Percentiles rank a stretch among this genome's conserved stretches.
phyloP scores from a whole-genome alignment of 2,888 invertebrate species.

The Lepidocyrtinus sp. region DNA sequence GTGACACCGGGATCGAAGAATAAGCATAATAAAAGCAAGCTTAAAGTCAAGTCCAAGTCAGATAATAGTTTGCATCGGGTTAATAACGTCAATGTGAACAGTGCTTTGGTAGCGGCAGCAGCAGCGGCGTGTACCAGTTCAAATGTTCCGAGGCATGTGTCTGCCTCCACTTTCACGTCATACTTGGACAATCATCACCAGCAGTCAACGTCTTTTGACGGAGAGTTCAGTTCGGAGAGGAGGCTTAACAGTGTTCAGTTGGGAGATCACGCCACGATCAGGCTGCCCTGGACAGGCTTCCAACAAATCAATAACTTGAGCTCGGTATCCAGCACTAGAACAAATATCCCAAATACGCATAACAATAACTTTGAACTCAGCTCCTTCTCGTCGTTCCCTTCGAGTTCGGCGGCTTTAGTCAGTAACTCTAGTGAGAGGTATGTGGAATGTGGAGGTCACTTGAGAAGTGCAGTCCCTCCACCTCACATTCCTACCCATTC shows the following conservation, averaged over 20 bases:
- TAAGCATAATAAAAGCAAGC: slow-evolving; percentile 45
- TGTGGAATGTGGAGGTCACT: slow-evolving; percentile 60
- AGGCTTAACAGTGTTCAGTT: slow-evolving; percentile 69
- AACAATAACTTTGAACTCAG: slow-evolving; percentile 63
- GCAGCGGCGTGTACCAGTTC: neutral
- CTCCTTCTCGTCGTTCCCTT: neutral
- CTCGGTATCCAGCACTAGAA: slow-evolving; percentile 48
- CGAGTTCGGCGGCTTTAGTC: neutral
- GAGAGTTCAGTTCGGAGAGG: slow-evolving; percentile 39
- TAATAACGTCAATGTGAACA: slow-evolving; percentile 51
- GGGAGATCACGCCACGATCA: slow-evolving; percentile 69
- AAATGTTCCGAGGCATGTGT: slow-evolving; percentile 47
- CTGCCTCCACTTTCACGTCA: slow-evolving; percentile 47
- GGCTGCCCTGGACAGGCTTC: slow-evolving; percentile 69
- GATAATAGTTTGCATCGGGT: slow-evolving; percentile 70
- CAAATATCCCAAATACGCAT: slow-evolving; percentile 64
- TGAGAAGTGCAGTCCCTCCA: slow-evolving; percentile 34
- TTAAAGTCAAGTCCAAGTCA: slow-evolving; percentile 70
- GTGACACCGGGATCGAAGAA: slow-evolving; percentile 50
- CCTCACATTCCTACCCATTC: neutral
- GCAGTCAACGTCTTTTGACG: slow-evolving; percentile 16
- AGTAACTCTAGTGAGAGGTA: slow-evolving; percentile 55
- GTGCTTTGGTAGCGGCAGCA: slow-evolving; percentile 25
- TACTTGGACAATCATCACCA: slow-evolving; percentile 49
- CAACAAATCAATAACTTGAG: slow-evolving; percentile 67